Conservation (phyloP, 1,140 invertebrate species). For the Bilobella aurantiaca region DNA sequence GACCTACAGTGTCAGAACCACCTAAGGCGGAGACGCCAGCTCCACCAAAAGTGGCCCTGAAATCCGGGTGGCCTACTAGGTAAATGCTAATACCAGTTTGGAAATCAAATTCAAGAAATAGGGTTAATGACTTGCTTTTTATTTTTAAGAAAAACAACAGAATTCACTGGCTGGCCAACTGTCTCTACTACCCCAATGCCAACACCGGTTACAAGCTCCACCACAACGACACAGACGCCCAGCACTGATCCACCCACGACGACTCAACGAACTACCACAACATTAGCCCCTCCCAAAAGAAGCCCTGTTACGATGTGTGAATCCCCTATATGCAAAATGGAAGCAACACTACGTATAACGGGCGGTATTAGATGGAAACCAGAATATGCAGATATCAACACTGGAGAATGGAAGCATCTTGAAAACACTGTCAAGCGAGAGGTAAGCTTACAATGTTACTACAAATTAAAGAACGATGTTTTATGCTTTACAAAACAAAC, state of each 20-base stretch:
- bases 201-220: constrained; percentile 39
- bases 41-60: constrained; percentile 38
- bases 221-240: constrained; percentile 38
- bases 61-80: constrained; percentile 70
- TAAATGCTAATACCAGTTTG: constrained; percentile 37
- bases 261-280: constrained; percentile 42
- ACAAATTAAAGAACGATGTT: neutral
- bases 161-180: constrained; percentile 79
- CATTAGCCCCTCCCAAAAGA: constrained; percentile 61
- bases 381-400: constrained; percentile 72
- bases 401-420: constrained; percentile 68
- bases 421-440: constrained; percentile 50
- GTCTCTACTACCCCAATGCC: constrained; percentile 53
- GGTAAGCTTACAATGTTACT: constrained; percentile 44
- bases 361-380: constrained; percentile 66
- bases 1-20: constrained; percentile 50
- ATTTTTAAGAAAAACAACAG: constrained; percentile 59
- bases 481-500: constrained; percentile 7
- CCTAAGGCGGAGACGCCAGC: constrained; percentile 38
- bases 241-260: constrained; percentile 36
- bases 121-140: constrained; percentile 11
- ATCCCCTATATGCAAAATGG: constrained; percentile 66
- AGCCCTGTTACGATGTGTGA: constrained; percentile 61
- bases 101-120: neutral
- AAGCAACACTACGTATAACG: constrained; percentile 70